These are phyloP conservation scores for Prionailurus viverrinus DNA, from an alignment of 2,113 vertebrate species.

Conservation along the genomic window DNA sequence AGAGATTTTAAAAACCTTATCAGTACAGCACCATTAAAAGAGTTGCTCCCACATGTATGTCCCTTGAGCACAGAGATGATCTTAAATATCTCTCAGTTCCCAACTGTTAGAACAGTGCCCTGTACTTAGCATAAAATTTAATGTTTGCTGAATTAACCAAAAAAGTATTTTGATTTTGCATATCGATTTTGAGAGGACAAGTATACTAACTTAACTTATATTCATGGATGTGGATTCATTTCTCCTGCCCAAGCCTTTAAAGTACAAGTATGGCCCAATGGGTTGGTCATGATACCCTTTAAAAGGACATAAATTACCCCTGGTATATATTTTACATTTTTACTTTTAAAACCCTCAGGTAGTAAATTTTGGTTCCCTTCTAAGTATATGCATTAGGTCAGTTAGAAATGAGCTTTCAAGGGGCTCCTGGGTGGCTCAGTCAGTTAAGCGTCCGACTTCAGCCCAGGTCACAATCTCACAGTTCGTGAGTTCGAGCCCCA, in stretches of 20 bases:
- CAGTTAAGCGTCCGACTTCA: too few species aligned
- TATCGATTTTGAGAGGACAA: not conserved
- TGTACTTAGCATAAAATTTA: not conserved
- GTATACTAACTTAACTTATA: not conserved
- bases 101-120: not conserved
- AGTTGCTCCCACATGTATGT: not conserved
- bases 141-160: not conserved
- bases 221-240: not conserved
- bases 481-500: too few species aligned
- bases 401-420: conserved; percentile 9
- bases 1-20: not conserved
- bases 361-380: conserved; percentile 38
- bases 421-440: too few species aligned
- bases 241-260: not conserved
- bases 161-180: not conserved
- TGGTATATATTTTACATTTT: conserved; percentile 24
- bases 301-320: not conserved
- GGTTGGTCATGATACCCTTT: not conserved
- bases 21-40: not conserved
- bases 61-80: not conserved
- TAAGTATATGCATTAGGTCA: conserved; percentile 23
- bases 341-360: conserved; percentile 41
- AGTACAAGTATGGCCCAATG: conserved; percentile 18
- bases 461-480: too few species aligned
- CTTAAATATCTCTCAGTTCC: not conserved